Evolutionary conservation across 2,888 invertebrate species (phyloP).

Genomic region (Lepeophtheirus nordmannii): DNA sequence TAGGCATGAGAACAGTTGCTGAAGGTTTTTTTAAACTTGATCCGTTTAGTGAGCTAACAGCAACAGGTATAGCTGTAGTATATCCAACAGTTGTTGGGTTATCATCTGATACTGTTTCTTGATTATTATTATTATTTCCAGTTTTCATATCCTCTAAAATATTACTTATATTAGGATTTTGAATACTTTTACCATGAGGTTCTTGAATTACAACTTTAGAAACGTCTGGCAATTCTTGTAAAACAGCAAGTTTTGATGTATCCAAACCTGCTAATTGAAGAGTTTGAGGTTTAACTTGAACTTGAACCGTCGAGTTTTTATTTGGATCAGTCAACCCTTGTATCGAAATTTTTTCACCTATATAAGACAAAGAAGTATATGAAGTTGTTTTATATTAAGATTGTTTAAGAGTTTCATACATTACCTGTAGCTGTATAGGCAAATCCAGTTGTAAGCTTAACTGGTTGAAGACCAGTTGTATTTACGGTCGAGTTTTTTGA

Average conservation of each 20-base stretch:
- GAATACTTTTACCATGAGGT: neutral
- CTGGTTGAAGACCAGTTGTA: conserved; percentile 14
- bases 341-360: conserved; percentile 15
- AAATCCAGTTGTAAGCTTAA: conserved; percentile 7
- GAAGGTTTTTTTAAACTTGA: conserved; percentile 6
- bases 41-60: neutral
- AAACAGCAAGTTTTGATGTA: conserved; percentile 15
- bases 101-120: too few relatives aligned
- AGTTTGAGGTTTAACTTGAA: conserved; percentile 1
- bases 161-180: neutral
- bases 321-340: conserved; percentile 8
- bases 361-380: neutral
- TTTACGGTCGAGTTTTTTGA: too few relatives aligned
- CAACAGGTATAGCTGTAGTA: conserved; percentile 18
- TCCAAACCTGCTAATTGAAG: conserved; percentile 1
- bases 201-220: conserved; percentile 19
- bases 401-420: too few relatives aligned
- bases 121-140: neutral
- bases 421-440: conserved; percentile 2
- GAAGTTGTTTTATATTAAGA: neutral
- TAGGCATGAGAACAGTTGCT: conserved; percentile 12
- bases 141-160: conserved; percentile 16
- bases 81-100: neutral
- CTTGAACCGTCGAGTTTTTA: neutral
- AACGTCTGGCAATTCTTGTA: conserved; percentile 18